These are phyloP conservation scores for Platycheirus rosarum DNA, from an alignment of 2,888 invertebrate genomes.

Conservation along the genomic window DNA sequence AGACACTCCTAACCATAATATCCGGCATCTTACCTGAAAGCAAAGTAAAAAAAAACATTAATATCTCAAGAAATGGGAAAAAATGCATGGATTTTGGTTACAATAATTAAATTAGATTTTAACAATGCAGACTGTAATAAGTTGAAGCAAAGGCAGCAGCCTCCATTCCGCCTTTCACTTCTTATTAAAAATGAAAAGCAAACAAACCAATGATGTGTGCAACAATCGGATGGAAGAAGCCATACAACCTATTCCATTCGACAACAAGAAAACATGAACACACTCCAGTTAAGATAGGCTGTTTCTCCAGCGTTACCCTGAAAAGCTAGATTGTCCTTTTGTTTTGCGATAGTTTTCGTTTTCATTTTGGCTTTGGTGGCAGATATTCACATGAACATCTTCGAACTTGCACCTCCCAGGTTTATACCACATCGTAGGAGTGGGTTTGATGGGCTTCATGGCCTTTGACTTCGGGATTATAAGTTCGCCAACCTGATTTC, in stretches of 20 bases:
- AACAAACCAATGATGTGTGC: constrained; percentile 61
- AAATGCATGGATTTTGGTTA: constrained; percentile 15
- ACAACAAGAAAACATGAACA: constrained; percentile 39
- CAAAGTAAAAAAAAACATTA: constrained; percentile 18
- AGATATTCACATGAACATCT: constrained; percentile 23
- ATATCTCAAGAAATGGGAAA: constrained; percentile 15
- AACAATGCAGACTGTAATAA: no score
- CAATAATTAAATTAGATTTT: constrained; percentile 59
- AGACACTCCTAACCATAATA: constrained; percentile 15
- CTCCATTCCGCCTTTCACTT: constrained; percentile 64
- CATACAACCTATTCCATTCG: constrained; percentile 55
- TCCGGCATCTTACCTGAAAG: constrained; percentile 64
- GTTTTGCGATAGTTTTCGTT: constrained; percentile 55
- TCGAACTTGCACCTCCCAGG: constrained; percentile 50
- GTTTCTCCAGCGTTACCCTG: constrained; percentile 48
- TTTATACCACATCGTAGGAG: neutral
- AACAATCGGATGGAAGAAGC: constrained; percentile 55
- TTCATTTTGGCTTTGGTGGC: constrained; percentile 49
- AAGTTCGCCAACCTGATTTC: constrained; percentile 68
- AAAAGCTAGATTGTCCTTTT: constrained; percentile 62
- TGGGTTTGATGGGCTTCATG: constrained; percentile 36
- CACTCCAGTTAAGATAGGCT: constrained; percentile 27
- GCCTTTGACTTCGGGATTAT: constrained; percentile 67
- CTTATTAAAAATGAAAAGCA: constrained; percentile 19
- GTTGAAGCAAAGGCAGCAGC: constrained; percentile 30